Evolutionary conservation across 2,797 vertebrate genomes (phyloP).

Genomic region (Arnoldichthys spilopterus): DNA sequence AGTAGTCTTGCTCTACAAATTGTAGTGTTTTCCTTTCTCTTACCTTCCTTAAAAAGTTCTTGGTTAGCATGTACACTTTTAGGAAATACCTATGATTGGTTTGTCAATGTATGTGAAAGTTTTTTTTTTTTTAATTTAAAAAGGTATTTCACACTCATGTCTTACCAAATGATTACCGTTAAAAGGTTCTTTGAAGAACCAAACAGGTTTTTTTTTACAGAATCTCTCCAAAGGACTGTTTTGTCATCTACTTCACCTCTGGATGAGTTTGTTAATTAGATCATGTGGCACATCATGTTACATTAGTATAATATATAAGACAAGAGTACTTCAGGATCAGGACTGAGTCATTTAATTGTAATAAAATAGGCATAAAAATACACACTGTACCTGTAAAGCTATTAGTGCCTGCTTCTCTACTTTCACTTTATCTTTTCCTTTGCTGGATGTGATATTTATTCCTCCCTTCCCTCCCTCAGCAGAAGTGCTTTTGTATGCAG

Average conservation of each 20-base stretch:
- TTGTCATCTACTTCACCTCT: background rate
- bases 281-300: too few relatives aligned
- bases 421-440: conserved; percentile 25
- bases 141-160: too few relatives aligned
- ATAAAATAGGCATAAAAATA: conserved; percentile 18
- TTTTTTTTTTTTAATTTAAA: too few relatives aligned
- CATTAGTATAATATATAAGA: background rate
- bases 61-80: background rate
- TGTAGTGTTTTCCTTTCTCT: background rate
- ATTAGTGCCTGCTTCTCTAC: conserved; percentile 1
- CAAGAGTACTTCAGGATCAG: background rate
- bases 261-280: background rate
- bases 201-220: background rate
- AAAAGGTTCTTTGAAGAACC: too few relatives aligned
- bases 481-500: conserved; percentile 49
- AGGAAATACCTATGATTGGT: too few relatives aligned
- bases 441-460: conserved; percentile 41
- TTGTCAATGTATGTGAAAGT: too few relatives aligned
- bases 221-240: background rate
- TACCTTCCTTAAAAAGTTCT: background rate
- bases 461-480: conserved; percentile 5
- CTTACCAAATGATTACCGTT: too few relatives aligned
- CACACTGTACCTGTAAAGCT: conserved; percentile 28
- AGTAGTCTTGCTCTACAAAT: background rate
- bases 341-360: background rate